Evolutionary conservation across 2,888 invertebrate genomes (phyloP).

Genomic region (Lymantria monacha): DNA sequence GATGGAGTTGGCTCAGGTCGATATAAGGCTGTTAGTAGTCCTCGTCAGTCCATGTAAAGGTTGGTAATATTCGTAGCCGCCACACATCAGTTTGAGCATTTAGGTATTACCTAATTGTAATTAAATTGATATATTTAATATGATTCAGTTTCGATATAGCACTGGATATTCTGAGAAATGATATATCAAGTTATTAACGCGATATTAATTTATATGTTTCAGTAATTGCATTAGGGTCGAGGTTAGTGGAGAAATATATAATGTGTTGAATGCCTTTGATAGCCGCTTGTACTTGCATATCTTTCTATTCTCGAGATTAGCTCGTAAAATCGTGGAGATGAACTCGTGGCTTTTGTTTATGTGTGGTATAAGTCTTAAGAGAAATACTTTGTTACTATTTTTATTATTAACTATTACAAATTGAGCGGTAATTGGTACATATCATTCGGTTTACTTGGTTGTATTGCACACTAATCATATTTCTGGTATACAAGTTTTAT

Average conservation of each 20-base stretch:
- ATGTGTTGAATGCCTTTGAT: slow-evolving; percentile 40
- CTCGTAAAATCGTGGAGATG: slow-evolving; percentile 45
- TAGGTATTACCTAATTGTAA: too few species aligned
- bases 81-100: too few species aligned
- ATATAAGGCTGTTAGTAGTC: too few species aligned
- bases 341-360: slow-evolving; percentile 16
- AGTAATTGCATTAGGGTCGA: slow-evolving; percentile 5
- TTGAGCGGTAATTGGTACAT: too few species aligned
- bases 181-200: neutral
- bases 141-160: neutral
- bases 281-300: slow-evolving; percentile 33
- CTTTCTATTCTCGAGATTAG: slow-evolving; percentile 36
- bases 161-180: neutral
- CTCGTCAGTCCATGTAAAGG: too few species aligned
- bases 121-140: too few species aligned
- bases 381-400: slow-evolving; percentile 2
- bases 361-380: slow-evolving; percentile 9
- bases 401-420: too few species aligned
- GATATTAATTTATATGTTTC: neutral
- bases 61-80: too few species aligned
- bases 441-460: too few species aligned
- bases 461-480: too few species aligned
- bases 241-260: slow-evolving; percentile 29
- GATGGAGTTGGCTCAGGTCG: too few species aligned
- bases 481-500: too few species aligned